These are phyloP conservation scores for Eptatretus burgeri DNA, from an alignment of 2,113 vertebrate genomes.

Conservation along the genomic window DNA sequence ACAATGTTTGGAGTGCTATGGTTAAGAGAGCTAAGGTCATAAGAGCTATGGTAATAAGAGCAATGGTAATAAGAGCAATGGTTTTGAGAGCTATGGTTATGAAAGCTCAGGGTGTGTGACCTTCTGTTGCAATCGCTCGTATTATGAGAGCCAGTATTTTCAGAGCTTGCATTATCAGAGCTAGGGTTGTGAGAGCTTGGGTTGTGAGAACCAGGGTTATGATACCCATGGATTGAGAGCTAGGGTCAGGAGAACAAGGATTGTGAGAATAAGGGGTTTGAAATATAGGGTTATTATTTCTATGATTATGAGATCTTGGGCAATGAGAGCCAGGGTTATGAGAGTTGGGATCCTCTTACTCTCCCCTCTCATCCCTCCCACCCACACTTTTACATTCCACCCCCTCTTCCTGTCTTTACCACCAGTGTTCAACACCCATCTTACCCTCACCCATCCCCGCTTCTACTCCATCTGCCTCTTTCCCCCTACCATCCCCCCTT, in stretches of 20 bases:
- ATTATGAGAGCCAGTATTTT: background rate
- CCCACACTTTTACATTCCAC: background rate
- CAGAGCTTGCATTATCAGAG: background rate
- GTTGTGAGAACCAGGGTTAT: background rate
- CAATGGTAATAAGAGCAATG: background rate
- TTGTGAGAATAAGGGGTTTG: no score
- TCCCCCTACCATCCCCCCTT: background rate
- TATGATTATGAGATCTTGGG: no score
- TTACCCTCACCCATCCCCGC: background rate
- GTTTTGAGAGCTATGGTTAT: background rate
- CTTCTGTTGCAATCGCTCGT: background rate
- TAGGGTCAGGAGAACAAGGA: no score
- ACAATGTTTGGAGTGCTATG: background rate
- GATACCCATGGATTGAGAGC: conserved; percentile 1
- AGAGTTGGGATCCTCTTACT: no score
- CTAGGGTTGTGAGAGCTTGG: background rate
- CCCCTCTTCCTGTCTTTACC: background rate
- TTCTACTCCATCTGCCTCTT: background rate
- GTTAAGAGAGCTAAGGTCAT: background rate
- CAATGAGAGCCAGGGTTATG: no score
- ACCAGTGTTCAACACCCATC: background rate
- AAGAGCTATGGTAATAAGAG: background rate
- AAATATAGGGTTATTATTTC: no score
- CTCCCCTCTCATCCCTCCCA: background rate
- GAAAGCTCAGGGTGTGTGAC: background rate